Conservation (phyloP, 2,113 vertebrate genomes). For the Myiozetetes cayanensis region DNA sequence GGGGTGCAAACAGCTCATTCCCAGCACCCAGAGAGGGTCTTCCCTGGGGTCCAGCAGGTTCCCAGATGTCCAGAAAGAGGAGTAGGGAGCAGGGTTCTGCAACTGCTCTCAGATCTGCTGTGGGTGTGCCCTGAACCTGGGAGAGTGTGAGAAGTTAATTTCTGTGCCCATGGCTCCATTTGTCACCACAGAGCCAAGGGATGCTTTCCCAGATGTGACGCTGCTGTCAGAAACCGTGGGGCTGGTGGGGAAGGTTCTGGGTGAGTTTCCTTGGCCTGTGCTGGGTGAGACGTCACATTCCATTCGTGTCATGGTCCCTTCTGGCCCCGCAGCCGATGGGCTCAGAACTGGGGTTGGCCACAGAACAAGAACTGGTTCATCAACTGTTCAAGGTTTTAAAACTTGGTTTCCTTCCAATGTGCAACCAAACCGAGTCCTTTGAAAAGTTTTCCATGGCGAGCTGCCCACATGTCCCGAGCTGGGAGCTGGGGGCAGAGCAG, state of each 20-base stretch:
- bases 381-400: slow-evolving; percentile 3
- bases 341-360: background rate
- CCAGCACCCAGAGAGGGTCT: background rate
- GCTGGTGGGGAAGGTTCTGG: background rate
- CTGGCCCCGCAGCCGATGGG: background rate
- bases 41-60: rapidly evolving
- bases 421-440: background rate
- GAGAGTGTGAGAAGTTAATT: background rate
- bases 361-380: background rate
- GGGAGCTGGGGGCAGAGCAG: background rate
- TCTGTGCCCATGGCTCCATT: background rate
- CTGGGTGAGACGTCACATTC: background rate
- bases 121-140: background rate
- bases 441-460: rapidly evolving
- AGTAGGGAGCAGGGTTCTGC: background rate
- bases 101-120: background rate
- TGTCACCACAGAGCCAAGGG: background rate
- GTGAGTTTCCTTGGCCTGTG: background rate
- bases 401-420: background rate
- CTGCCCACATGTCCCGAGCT: background rate
- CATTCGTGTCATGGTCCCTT: background rate
- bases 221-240: background rate
- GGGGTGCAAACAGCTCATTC: background rate
- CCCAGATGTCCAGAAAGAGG: background rate
- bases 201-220: background rate